Evolutionary conservation across 2,888 invertebrate species (phyloP), one percentile per base, ranked within the genome.

Genomic region (Oegoconia quadripuncta): DNA sequence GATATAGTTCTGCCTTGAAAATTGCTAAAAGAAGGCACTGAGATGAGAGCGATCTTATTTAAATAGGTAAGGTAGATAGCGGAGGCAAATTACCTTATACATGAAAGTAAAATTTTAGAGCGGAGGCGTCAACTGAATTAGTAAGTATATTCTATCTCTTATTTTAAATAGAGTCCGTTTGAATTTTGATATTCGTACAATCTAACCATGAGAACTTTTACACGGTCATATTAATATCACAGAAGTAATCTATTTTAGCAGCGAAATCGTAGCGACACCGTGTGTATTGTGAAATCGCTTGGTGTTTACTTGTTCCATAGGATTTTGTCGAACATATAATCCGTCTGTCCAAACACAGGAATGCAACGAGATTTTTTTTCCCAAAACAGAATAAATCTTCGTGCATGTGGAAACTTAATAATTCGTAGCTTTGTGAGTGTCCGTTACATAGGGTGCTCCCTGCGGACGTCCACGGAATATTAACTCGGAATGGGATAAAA

Each of bases 401-500:
- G 41, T 43, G 49, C 45, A 46, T 46, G 50, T 50, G 42, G 48
- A 48, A 59, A 56, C 58, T 68, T 59, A 63, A 68, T 66, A 64
- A 66, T 72, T 74, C 69, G 71, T 70, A 66, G 65, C 65, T 70
- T 57, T 60, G 59, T 59, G 64, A 27, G 74, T 74, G 72, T 76
- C 73, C 70, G 74, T 74, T 72, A 72, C 76, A 67, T 60, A 65
- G 61, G 62, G 59, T 54, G 64, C 64, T 72, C 74, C 74, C 74
- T 44, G 54, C 60, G 74, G 71, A 81, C 79, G 72, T 66, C 68
- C 65, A 64, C 72, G 70, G 80, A 81, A 81, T 81, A 80, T 81
- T 79, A 81, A 81, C 77, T 76, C 62, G 55, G 64, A 75, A 74
- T 73, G 71, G 74, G 74, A 79, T 80, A 81, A 81, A 81, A 81